These are phyloP conservation scores for Hypolimnas misippus DNA, from an alignment of 2,888 invertebrate genomes.

Conservation along the genomic window DNA sequence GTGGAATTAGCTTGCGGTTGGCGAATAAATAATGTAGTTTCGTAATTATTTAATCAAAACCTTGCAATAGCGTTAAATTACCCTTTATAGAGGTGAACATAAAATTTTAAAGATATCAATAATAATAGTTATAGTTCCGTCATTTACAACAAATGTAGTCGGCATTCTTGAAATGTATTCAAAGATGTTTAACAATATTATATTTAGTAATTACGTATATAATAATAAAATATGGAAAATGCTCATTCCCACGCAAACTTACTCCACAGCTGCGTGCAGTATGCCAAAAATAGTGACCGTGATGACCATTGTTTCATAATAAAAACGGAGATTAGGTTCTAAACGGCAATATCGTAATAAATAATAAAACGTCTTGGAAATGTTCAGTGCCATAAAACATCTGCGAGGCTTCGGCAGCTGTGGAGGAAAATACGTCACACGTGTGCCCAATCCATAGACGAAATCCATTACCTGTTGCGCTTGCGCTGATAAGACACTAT, in stretches of 20 bases:
- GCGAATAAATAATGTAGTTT: too few relatives aligned
- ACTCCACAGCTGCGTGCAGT: constrained; percentile 71
- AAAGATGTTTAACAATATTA: constrained; percentile 14
- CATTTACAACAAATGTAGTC: background rate
- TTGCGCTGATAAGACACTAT: constrained; percentile 55
- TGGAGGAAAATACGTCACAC: constrained; percentile 80
- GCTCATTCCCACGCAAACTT: constrained; percentile 67
- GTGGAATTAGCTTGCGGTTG: too few relatives aligned
- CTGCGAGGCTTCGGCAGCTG: constrained; percentile 80
- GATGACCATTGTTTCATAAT: constrained; percentile 81
- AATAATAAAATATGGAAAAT: constrained; percentile 29
- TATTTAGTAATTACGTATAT: constrained; percentile 5
- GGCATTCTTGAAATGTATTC: constrained; percentile 2
- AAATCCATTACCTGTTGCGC: constrained; percentile 57
- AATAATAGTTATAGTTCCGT: too few relatives aligned
- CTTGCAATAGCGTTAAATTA: too few relatives aligned
- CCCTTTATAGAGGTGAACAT: too few relatives aligned
- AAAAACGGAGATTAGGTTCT: constrained; percentile 81
- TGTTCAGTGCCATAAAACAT: constrained; percentile 81
- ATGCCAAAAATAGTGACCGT: constrained; percentile 74
- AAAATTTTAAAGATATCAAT: too few relatives aligned
- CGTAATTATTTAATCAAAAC: too few relatives aligned
- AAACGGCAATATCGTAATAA: constrained; percentile 82
- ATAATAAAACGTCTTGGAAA: constrained; percentile 81
- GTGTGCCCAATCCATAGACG: constrained; percentile 69